Percentiles rank a stretch among this genome's conserved stretches.
These are phyloP conservation scores for Panopea generosa DNA, from an alignment of 2,888 invertebrate species.

Conservation along the genomic window DNA sequence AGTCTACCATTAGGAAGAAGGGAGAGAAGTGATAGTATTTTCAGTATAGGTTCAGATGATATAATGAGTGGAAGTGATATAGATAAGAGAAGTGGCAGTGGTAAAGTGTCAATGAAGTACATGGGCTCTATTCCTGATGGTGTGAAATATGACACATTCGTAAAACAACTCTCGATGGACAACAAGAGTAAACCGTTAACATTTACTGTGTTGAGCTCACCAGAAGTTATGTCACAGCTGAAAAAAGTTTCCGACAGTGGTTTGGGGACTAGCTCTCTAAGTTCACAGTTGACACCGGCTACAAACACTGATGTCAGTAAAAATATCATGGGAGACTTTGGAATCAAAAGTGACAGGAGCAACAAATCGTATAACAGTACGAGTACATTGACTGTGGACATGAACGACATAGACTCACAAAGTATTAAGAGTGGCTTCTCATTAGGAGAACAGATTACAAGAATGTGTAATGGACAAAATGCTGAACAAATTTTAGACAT, in stretches of 20 bases:
- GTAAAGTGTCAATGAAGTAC: conserved; percentile 63
- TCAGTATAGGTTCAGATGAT: conserved; percentile 55
- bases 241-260: conserved; percentile 35
- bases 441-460: conserved; percentile 68
- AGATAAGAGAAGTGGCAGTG: conserved; percentile 39
- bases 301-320: not conserved
- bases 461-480: conserved; percentile 51
- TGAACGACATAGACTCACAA: conserved; percentile 60
- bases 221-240: conserved; percentile 42
- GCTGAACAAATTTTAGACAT: not conserved
- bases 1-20: conserved; percentile 5
- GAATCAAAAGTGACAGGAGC: conserved; percentile 48
- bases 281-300: conserved; percentile 2
- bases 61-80: conserved; percentile 53
- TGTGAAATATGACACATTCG: conserved; percentile 50
- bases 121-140: conserved; percentile 67
- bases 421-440: conserved; percentile 68
- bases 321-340: conserved; percentile 15
- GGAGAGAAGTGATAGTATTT: conserved; percentile 40
- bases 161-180: conserved; percentile 51
- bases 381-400: conserved; percentile 38
- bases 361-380: conserved; percentile 32
- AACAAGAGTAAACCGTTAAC: conserved; percentile 49
- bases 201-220: conserved; percentile 58
- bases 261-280: conserved; percentile 11